These are phyloP conservation scores for Brachionus paranguensis DNA, from an alignment of 1,140 invertebrate genomes.

Conservation along the genomic window DNA sequence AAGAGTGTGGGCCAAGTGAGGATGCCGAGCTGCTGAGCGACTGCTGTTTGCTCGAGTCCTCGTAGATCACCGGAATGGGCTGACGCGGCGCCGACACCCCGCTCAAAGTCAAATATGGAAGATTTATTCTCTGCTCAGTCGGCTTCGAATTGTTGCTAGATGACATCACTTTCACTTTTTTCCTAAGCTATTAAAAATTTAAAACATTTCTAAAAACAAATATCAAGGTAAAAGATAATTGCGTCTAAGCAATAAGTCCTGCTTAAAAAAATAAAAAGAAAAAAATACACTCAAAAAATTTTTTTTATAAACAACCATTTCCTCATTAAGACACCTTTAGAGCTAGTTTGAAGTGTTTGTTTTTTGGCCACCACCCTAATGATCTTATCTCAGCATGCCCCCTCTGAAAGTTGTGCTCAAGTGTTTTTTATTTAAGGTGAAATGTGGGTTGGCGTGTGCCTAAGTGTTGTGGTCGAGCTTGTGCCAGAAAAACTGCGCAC, in stretches of 20 bases:
- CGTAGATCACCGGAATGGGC: neutral
- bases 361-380: neutral
- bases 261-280: neutral
- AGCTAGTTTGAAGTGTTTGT: neutral
- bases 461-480: conserved; percentile 47
- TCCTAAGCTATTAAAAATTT: neutral
- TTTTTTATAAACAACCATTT: neutral
- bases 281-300: neutral
- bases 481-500: conserved; percentile 48
- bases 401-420: neutral
- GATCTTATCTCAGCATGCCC: neutral
- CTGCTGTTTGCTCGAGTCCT: neutral
- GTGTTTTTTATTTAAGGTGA: conserved; percentile 27
- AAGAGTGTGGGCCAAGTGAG: neutral
- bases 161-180: neutral
- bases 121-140: neutral
- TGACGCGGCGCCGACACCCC: neutral
- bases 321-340: neutral
- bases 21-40: neutral
- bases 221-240: conserved; percentile 16
- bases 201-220: neutral
- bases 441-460: conserved; percentile 54
- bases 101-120: neutral
- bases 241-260: neutral
- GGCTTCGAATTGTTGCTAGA: neutral